Percentiles rank a stretch among this genome's conserved stretches.
These are phyloP conservation scores for Toxotes lorentzi DNA, from an alignment of 2,797 vertebrate species.

Conservation along the genomic window DNA sequence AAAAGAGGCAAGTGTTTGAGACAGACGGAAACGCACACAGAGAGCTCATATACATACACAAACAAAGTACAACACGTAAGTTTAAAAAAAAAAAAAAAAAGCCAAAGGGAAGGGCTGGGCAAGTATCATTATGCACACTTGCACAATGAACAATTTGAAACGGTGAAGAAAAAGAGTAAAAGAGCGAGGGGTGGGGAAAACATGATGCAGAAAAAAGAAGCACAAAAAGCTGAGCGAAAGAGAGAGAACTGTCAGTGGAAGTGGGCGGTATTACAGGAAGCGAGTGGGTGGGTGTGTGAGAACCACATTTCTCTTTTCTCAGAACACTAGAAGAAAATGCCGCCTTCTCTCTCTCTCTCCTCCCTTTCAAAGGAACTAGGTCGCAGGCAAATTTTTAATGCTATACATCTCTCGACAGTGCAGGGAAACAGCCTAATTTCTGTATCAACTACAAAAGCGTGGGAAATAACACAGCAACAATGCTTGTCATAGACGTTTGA, in stretches of 20 bases:
- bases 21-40: constrained; percentile 8
- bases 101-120: constrained; percentile 9
- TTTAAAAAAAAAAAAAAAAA: constrained; percentile 16
- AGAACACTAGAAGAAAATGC: constrained; percentile 80
- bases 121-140: constrained; percentile 26
- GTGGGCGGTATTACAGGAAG: constrained; percentile 91
- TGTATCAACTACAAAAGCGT: constrained; percentile 12
- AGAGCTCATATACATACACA: constrained; percentile 42
- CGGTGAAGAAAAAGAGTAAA: constrained; percentile 34
- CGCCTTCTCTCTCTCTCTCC: constrained; percentile 62
- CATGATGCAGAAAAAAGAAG: constrained; percentile 61
- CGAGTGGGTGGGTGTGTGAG: constrained; percentile 81
- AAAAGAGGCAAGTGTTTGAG: constrained; percentile 24
- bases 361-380: constrained; percentile 80
- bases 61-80: constrained; percentile 41
- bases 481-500: constrained; percentile 20
- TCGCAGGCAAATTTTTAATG: constrained; percentile 75
- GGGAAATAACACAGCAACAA: constrained; percentile 22
- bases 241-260: constrained; percentile 84
- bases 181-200: constrained; percentile 42
- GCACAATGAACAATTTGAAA: constrained; percentile 32
- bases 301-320: constrained; percentile 87
- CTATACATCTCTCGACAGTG: constrained; percentile 59
- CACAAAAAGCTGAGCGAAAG: constrained; percentile 65
- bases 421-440: constrained; percentile 44